Evolutionary conservation across 2,888 invertebrate genomes (phyloP).

Genomic region (Drosophila colorata): DNA sequence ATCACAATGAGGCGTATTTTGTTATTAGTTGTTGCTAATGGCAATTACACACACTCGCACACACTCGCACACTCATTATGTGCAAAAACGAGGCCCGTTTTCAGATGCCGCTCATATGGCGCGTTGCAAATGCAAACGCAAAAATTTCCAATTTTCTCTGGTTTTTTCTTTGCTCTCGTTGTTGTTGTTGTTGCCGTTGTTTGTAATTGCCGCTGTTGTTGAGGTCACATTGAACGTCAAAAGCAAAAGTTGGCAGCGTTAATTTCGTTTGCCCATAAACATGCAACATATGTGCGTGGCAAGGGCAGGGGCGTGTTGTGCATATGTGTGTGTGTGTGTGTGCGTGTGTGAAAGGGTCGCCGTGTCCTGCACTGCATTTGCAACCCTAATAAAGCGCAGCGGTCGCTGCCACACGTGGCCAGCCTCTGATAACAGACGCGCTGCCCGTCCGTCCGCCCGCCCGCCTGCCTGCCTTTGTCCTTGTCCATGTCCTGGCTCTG

Average conservation of each 20-base stretch:
- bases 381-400: constrained; percentile 71
- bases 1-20: constrained; percentile 32
- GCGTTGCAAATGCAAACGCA: constrained; percentile 21
- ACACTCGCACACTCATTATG: constrained; percentile 20
- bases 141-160: constrained; percentile 54
- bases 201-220: constrained; percentile 65
- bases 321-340: constrained; percentile 21
- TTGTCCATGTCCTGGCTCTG: constrained; percentile 23
- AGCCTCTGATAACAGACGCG: constrained; percentile 62
- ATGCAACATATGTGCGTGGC: constrained; percentile 71
- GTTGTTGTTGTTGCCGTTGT: constrained; percentile 38
- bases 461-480: constrained; percentile 10
- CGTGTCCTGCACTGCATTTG: constrained; percentile 57
- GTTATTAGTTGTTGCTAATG: constrained; percentile 46
- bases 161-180: constrained; percentile 19
- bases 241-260: constrained; percentile 73
- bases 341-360: constrained; percentile 37
- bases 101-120: constrained; percentile 38
- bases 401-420: constrained; percentile 63
- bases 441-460: neutral
- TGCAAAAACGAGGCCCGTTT: constrained; percentile 23
- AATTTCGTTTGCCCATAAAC: constrained; percentile 77
- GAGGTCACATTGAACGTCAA: constrained; percentile 77
- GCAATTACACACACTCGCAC: constrained; percentile 34
- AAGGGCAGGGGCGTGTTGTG: constrained; percentile 4